Evolutionary conservation across 2,888 invertebrate genomes (phyloP), one percentile per base, ranked within the genome.

Genomic region (Drosophila engyochracea): DNA sequence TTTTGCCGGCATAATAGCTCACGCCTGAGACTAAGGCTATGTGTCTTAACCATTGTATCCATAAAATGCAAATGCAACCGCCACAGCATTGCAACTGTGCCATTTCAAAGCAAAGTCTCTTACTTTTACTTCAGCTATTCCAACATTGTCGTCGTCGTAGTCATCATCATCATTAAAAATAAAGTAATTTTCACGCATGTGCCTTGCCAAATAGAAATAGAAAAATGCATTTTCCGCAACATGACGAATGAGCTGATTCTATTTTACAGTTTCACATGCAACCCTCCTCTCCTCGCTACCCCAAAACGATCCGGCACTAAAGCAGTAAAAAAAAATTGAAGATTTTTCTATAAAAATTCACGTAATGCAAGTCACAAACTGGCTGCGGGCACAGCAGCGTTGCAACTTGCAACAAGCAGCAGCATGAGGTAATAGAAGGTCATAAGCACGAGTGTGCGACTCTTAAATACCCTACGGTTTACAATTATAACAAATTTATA

Each of bases 161-260:
- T 58, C 44, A 49, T 60, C 41, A 47, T 39, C 49, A n/a, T 91
- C 91, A 91, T 85, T 85, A 89, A 91, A 90, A 88, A 91, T 90
- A 86, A 88, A 91, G 87, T 81, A 83, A 87, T 87, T 87, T 87
- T 87, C 91, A 87, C 91, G 87, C 90, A 90, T 89, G 81, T 90
- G 81, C 90, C 75, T 68, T 66, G 72, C 76, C 70, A 57, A 76
- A 90, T 83, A 78, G 81, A 91, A 88, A 88, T 28, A 28, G 28
- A 28, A 82, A 88, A 86, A 82, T 86, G 86, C 74, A 87, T 91
- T 91, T 91, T 85, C 90, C 89, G 77, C 81, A 81, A 85, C 86
- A 87, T 85, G 87, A 87, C 91, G 87, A 88, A 91, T 90, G 83
- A 81, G 90, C 79, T 89, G 91, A 90, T 91, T 90, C 86, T 83